Evolutionary conservation across 2,888 invertebrate species (phyloP).

Genomic region (Mylabris sibirica): DNA sequence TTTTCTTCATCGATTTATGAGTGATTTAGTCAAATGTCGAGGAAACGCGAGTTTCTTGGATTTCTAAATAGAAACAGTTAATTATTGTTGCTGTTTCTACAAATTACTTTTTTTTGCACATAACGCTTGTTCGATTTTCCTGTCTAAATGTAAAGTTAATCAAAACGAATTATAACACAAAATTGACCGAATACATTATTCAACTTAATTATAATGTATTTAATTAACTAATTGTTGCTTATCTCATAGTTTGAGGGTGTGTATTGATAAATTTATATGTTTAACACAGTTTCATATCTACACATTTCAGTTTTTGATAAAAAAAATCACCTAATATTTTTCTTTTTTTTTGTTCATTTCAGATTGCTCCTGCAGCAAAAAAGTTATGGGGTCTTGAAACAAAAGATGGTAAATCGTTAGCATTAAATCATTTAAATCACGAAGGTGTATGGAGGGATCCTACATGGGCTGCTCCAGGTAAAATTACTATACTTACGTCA

Average conservation of each 20-base stretch:
- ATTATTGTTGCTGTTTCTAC: no score
- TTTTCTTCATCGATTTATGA: no score
- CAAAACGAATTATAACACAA: background rate
- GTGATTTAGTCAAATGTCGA: no score
- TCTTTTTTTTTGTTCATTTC: conserved; percentile 56
- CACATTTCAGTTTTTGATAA: background rate
- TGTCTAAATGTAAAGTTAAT: background rate
- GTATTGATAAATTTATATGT: background rate
- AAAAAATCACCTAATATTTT: background rate
- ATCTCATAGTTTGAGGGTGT: background rate
- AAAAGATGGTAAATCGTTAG: conserved; percentile 77
- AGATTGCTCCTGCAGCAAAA: conserved; percentile 94
- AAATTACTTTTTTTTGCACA: no score
- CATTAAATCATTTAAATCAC: conserved; percentile 76
- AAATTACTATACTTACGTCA: conserved; percentile 51
- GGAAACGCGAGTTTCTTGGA: no score
- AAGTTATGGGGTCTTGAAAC: conserved; percentile 88
- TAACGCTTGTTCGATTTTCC: no score
- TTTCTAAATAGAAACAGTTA: no score
- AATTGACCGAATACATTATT: background rate
- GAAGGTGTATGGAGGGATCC: conserved; percentile 90
- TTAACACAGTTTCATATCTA: background rate
- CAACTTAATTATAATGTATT: background rate
- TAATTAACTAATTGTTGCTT: background rate
- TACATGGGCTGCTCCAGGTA: conserved; percentile 92